A percentile compares a stretch with the other conserved stretches of the same genome.
These are phyloP conservation scores for Polyommatus iphigenia DNA, from an alignment of 2,888 invertebrate genomes.

Conservation along the genomic window DNA sequence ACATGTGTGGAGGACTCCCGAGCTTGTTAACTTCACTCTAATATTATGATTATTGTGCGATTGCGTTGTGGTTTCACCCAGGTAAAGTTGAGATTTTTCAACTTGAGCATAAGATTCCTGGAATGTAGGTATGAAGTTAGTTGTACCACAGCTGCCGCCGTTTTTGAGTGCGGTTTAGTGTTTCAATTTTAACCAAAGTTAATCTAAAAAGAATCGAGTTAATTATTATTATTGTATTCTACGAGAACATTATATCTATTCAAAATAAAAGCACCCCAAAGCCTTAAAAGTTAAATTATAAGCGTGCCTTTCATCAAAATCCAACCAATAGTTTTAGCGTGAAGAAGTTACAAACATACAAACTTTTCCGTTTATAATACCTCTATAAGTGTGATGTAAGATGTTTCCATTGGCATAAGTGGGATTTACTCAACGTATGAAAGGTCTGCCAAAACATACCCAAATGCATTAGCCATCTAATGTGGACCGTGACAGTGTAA, in stretches of 20 bases:
- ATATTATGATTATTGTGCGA: background rate
- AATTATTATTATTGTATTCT: no score
- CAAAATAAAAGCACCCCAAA: no score
- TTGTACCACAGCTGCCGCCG: no score
- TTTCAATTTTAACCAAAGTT: no score
- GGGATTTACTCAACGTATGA: background rate
- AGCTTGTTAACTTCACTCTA: conserved; percentile 7
- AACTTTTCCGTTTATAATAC: background rate
- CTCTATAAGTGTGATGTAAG: background rate
- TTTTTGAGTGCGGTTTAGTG: no score
- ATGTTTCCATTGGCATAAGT: background rate
- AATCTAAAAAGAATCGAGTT: no score
- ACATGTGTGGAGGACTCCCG: conserved; percentile 22
- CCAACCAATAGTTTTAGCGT: background rate
- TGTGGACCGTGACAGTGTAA: conserved; percentile 18
- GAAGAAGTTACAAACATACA: background rate
- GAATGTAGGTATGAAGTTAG: no score
- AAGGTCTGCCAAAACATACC: background rate
- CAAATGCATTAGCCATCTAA: conserved; percentile 30
- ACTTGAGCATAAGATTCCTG: background rate
- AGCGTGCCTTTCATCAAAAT: no score
- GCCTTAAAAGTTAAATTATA: no score
- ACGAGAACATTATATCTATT: no score
- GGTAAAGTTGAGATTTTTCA: background rate
- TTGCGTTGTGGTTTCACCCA: background rate